These are phyloP conservation scores for Rhagonycha fulva DNA, from an alignment of 2,888 invertebrate genomes.

Conservation along the genomic window DNA sequence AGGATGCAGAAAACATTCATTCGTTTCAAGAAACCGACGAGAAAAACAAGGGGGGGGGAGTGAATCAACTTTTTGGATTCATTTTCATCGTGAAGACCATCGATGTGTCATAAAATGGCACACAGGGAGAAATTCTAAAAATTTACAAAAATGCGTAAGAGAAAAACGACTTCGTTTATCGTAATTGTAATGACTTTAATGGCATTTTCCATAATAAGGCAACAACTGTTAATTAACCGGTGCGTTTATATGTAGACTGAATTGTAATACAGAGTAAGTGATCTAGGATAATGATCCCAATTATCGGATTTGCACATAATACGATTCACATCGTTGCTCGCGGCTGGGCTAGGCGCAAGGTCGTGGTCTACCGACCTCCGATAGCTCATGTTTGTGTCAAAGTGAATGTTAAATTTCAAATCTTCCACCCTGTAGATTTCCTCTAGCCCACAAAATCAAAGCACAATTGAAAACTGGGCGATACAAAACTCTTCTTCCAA, in stretches of 20 bases:
- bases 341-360: conserved; percentile 47
- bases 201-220: conserved; percentile 25
- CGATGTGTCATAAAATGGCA: neutral
- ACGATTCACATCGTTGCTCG: conserved; percentile 41
- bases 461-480: neutral
- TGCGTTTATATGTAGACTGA: conserved; percentile 25
- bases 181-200: neutral
- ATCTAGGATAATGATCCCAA: conserved; percentile 50
- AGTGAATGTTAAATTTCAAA: conserved; percentile 24
- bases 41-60: no score
- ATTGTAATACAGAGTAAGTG: conserved; percentile 30
- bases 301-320: conserved; percentile 53
- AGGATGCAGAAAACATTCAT: neutral
- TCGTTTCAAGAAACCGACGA: neutral
- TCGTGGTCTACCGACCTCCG: conserved; percentile 41
- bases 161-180: neutral
- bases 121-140: neutral
- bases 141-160: neutral
- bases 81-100: neutral
- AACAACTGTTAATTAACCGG: conserved; percentile 30
- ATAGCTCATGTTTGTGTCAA: conserved; percentile 35
- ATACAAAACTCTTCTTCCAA: neutral
- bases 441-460: neutral
- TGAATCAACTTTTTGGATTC: no score
- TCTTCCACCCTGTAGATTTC: conserved; percentile 28